These are phyloP conservation scores for Cyclina sinensis DNA, from an alignment of 1,140 invertebrate genomes.

Conservation along the genomic window DNA sequence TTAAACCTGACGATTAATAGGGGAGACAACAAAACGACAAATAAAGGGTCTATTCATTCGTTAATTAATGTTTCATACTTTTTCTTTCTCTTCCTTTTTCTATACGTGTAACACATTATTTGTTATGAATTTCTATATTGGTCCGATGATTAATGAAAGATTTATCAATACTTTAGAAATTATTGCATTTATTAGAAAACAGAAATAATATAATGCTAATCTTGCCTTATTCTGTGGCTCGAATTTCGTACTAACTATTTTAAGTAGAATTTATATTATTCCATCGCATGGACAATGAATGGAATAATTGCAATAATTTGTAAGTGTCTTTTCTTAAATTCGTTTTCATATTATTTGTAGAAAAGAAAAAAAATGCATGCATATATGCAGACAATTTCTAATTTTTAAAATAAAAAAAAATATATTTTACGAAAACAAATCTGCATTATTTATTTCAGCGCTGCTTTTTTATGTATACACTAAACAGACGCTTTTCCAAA, in stretches of 20 bases:
- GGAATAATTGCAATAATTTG: too few species aligned
- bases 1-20: neutral
- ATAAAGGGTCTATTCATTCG: constrained; percentile 38
- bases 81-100: neutral
- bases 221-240: neutral
- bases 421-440: too few species aligned
- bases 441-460: too few species aligned
- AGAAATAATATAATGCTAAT: neutral
- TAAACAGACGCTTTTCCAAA: too few species aligned
- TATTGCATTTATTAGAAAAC: neutral
- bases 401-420: too few species aligned
- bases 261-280: too few species aligned
- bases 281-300: too few species aligned
- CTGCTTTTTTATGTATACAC: too few species aligned
- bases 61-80: constrained; percentile 38
- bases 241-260: neutral
- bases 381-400: too few species aligned
- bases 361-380: too few species aligned
- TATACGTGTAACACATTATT: neutral
- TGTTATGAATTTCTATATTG: neutral
- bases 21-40: neutral
- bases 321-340: too few species aligned
- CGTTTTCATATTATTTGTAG: too few species aligned
- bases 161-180: constrained; percentile 24
- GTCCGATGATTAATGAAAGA: constrained; percentile 29